Percentiles rank a stretch among this genome's conserved stretches.
These are phyloP conservation scores for Propsilocerus akamusi DNA, from an alignment of 1,140 invertebrate species.

Conservation along the genomic window DNA sequence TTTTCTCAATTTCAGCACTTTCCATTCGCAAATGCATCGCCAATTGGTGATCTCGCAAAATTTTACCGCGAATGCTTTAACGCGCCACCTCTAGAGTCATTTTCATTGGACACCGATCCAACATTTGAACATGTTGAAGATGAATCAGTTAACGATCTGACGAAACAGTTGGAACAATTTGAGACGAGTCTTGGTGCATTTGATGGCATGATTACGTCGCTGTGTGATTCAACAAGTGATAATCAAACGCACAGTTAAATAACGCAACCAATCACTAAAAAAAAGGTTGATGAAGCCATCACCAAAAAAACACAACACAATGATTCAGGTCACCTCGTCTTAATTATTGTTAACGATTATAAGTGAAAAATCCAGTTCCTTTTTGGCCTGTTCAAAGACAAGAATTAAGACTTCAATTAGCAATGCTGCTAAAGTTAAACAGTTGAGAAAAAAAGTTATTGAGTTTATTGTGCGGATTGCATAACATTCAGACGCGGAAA, in stretches of 20 bases:
- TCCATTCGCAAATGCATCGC: constrained; percentile 31
- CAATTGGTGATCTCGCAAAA: constrained; percentile 41
- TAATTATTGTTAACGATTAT: too few relatives aligned
- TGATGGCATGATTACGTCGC: constrained; percentile 45
- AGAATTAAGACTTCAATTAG: too few relatives aligned
- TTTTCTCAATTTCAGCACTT: constrained; percentile 27
- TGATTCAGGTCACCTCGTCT: too few relatives aligned
- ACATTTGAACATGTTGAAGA: constrained; percentile 7
- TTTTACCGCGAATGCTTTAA: constrained; percentile 64
- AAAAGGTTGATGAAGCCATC: too few relatives aligned
- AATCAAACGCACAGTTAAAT: constrained; percentile 19
- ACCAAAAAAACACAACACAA: too few relatives aligned
- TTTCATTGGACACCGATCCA: constrained; percentile 27
- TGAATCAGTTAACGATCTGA: constrained; percentile 41
- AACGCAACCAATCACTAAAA: too few relatives aligned
- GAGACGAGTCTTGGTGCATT: constrained; percentile 55
- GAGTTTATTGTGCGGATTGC: too few relatives aligned
- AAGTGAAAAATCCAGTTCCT: too few relatives aligned
- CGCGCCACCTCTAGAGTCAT: constrained; percentile 47
- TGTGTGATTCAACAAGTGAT: constrained; percentile 35
- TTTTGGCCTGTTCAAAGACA: too few relatives aligned
- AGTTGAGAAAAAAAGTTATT: too few relatives aligned
- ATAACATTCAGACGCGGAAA: too few relatives aligned
- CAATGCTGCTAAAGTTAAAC: too few relatives aligned
- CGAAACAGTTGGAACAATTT: constrained; percentile 50